Evolutionary conservation across 2,888 invertebrate genomes (phyloP).

Genomic region (Heliconius cydno): DNA sequence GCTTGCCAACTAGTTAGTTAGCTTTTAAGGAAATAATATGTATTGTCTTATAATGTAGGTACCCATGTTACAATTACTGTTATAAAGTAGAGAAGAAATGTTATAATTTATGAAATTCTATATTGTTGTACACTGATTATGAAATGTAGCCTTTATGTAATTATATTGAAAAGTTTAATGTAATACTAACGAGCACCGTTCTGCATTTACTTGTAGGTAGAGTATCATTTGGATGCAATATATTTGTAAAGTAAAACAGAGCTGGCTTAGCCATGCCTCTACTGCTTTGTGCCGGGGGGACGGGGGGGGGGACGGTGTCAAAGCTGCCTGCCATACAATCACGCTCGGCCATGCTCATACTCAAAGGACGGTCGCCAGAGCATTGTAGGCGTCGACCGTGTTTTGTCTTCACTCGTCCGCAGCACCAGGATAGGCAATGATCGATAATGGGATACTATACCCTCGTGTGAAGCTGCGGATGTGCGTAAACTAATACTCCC

Average conservation of each 20-base stretch:
- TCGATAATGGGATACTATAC: constrained; percentile 64
- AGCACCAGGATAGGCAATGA: constrained; percentile 50
- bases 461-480: constrained; percentile 55
- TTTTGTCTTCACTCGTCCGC: constrained; percentile 36
- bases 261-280: background rate
- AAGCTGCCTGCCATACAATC: constrained; percentile 19
- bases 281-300: background rate
- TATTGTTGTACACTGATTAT: too few relatives aligned
- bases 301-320: background rate
- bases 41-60: background rate
- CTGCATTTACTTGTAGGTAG: background rate
- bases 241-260: constrained; percentile 10
- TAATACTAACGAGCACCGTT: background rate
- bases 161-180: too few relatives aligned
- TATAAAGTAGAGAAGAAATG: background rate
- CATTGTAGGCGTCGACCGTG: constrained; percentile 25
- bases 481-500: constrained; percentile 53
- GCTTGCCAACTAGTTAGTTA: background rate
- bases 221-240: background rate
- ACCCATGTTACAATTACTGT: background rate
- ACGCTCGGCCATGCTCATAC: constrained; percentile 15
- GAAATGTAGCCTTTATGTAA: too few relatives aligned
- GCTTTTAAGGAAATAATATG: background rate
- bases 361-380: constrained; percentile 16
- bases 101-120: too few relatives aligned